A percentile compares a stretch with the other conserved stretches of the same genome.
phyloP scores from a whole-genome alignment of 2,888 invertebrate species.

The Papilio elwesi region DNA sequence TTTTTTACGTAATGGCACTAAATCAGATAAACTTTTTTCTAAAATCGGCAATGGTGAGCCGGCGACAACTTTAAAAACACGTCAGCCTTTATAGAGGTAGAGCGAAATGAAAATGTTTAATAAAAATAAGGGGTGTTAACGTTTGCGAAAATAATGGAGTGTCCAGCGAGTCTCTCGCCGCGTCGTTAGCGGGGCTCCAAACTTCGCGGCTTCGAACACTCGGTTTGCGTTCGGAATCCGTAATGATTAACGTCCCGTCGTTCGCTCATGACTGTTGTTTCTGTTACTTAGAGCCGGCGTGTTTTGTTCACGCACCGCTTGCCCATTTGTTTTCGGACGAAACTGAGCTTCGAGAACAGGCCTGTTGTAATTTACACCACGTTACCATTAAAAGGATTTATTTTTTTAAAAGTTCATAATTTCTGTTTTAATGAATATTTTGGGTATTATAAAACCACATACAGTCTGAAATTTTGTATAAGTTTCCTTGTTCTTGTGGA shows the following conservation, averaged over 20 bases:
- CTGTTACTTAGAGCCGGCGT: slow-evolving; percentile 43
- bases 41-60: slow-evolving; percentile 45
- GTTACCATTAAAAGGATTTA: not conserved
- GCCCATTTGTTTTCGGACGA: slow-evolving; percentile 37
- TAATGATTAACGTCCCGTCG: slow-evolving; percentile 67
- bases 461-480: too few species aligned
- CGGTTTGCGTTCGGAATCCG: slow-evolving; percentile 56
- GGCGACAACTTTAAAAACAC: slow-evolving; percentile 68
- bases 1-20: slow-evolving; percentile 8
- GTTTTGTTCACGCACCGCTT: slow-evolving; percentile 16
- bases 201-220: slow-evolving; percentile 62
- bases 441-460: not conserved
- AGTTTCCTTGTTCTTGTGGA: too few species aligned
- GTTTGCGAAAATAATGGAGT: slow-evolving; percentile 79
- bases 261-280: slow-evolving; percentile 53
- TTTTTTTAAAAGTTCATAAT: not conserved
- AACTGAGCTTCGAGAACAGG: slow-evolving; percentile 5
- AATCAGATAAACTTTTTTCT: slow-evolving; percentile 39
- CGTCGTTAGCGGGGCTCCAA: slow-evolving; percentile 69
- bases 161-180: slow-evolving; percentile 66
- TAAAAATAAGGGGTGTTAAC: slow-evolving; percentile 56
- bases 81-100: slow-evolving; percentile 62
- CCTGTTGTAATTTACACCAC: slow-evolving; percentile 42
- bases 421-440: not conserved
- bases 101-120: slow-evolving; percentile 60